Evolutionary conservation across 2,113 vertebrate species (phyloP).

Genomic region (Vulpes lagopus): DNA sequence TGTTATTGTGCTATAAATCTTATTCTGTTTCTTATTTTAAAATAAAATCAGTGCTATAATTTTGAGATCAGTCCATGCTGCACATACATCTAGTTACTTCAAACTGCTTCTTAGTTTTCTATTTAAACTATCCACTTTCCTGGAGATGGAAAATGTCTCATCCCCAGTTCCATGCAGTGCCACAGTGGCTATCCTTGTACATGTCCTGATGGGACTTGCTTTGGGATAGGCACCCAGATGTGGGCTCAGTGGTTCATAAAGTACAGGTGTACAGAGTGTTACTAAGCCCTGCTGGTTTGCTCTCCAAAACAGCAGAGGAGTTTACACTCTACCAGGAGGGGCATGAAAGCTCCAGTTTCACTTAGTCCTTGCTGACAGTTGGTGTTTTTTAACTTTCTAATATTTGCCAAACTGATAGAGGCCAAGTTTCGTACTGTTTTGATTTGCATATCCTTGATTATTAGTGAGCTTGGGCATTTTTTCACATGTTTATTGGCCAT

Average conservation of each 20-base stretch:
- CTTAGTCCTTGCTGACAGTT: background rate
- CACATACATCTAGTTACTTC: conserved; percentile 29
- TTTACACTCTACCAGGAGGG: background rate
- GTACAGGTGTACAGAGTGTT: background rate
- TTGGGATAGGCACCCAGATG: background rate
- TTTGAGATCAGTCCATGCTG: background rate
- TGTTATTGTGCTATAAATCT: conserved; percentile 81
- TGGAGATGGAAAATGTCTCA: background rate
- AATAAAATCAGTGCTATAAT: conserved; percentile 54
- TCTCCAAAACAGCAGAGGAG: background rate
- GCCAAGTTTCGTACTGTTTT: background rate
- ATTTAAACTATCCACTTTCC: background rate
- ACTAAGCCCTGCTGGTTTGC: background rate
- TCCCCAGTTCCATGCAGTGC: background rate
- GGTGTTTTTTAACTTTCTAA: background rate
- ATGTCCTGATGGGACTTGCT: background rate
- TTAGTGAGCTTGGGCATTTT: background rate
- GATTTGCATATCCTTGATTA: background rate
- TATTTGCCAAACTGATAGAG: background rate
- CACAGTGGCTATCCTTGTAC: background rate
- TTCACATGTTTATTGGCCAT: background rate
- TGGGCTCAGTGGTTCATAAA: background rate
- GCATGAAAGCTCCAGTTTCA: background rate
- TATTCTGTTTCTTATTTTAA: conserved; percentile 62
- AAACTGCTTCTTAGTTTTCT: conserved; percentile 24